Evolutionary conservation across 2,888 invertebrate genomes (phyloP).

Genomic region (Buathra laborator): DNA sequence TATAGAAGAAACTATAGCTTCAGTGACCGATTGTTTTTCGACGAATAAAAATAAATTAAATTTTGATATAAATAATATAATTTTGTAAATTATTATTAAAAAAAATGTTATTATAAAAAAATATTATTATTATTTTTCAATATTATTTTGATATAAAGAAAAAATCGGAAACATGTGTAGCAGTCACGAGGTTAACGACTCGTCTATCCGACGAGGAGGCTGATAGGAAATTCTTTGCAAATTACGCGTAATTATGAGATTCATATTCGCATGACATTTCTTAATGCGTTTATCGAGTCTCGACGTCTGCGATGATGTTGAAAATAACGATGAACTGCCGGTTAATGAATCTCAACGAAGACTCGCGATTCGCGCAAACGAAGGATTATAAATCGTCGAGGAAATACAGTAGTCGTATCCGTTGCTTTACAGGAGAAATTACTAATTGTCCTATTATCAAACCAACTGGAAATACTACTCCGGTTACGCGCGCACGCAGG

Average conservation of each 20-base stretch:
- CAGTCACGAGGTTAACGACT: background rate
- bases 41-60: too few relatives aligned
- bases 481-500: conserved; percentile 60
- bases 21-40: too few relatives aligned
- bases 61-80: too few relatives aligned
- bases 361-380: conserved; percentile 6
- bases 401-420: background rate
- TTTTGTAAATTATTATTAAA: too few relatives aligned
- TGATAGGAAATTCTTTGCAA: conserved; percentile 9
- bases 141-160: background rate
- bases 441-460: conserved; percentile 66
- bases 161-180: background rate
- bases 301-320: conserved; percentile 17
- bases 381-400: background rate
- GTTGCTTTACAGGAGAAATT: conserved; percentile 40
- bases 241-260: background rate
- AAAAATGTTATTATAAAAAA: too few relatives aligned
- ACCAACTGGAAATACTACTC: conserved; percentile 64
- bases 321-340: too few relatives aligned
- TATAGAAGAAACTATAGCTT: too few relatives aligned
- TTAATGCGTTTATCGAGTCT: conserved; percentile 9
- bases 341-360: conserved; percentile 43
- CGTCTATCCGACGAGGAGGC: background rate
- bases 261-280: background rate
- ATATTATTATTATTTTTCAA: background rate